A percentile compares a stretch with the other conserved stretches of the same genome.
Conservation (phyloP, 2,888 invertebrate species). For the Sminthurinus aureus region DNA sequence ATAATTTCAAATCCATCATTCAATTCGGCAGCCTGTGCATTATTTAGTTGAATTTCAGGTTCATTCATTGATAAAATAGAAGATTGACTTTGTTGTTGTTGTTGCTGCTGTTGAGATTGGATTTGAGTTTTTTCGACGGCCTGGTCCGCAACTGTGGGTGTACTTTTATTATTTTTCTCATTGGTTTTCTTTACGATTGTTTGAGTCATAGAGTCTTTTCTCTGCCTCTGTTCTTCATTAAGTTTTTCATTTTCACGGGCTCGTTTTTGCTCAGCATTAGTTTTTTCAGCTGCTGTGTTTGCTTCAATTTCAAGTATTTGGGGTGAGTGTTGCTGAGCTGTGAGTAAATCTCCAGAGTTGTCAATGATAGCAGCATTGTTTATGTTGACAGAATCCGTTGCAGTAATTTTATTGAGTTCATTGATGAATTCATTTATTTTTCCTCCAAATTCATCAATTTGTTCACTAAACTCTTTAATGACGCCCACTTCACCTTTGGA, state of each 20-base stretch:
- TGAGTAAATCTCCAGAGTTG: neutral
- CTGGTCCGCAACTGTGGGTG: neutral
- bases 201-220: constrained; percentile 34
- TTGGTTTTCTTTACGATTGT: constrained; percentile 16
- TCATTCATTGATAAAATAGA: neutral
- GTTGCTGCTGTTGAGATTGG: neutral
- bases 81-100: neutral
- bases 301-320: neutral
- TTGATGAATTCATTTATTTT: constrained; percentile 42
- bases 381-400: neutral
- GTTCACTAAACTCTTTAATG: constrained; percentile 32
- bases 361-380: neutral
- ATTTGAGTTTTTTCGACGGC: neutral
- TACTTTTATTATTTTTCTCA: neutral
- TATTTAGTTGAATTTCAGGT: neutral
- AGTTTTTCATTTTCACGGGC: neutral
- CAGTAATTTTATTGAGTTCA: constrained; percentile 37
- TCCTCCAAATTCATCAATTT: constrained; percentile 41
- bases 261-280: neutral
- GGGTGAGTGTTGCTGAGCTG: neutral
- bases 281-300: neutral
- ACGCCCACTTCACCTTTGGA: neutral
- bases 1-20: constrained; percentile 30
- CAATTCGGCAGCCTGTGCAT: neutral
- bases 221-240: constrained; percentile 14